Evolutionary conservation across 2,113 vertebrate genomes (phyloP).

Genomic region (Chaetorhynchus papuensis): DNA sequence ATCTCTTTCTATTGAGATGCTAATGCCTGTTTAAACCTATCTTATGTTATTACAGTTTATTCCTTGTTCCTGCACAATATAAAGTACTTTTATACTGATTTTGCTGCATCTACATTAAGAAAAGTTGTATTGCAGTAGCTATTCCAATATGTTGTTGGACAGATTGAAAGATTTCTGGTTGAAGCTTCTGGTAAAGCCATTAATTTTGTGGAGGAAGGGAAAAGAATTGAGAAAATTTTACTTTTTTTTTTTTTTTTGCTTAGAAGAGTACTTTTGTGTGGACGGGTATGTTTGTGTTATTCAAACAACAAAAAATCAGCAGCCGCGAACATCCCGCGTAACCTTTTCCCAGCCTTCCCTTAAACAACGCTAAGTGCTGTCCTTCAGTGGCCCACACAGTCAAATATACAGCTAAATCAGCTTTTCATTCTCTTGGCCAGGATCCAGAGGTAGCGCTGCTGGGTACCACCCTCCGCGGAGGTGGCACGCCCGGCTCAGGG

Average conservation of each 20-base stretch:
- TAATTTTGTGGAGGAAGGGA: neutral
- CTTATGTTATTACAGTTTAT: neutral
- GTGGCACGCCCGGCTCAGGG: fast-evolving
- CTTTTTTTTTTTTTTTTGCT: slow-evolving; percentile 13
- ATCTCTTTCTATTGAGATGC: slow-evolving; percentile 2
- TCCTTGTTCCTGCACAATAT: neutral
- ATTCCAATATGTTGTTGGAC: neutral
- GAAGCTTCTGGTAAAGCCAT: slow-evolving; percentile 9
- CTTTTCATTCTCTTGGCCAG: neutral
- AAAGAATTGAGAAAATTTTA: slow-evolving; percentile 15
- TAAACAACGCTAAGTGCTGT: neutral
- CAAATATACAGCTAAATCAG: slow-evolving; percentile 28
- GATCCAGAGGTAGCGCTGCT: neutral
- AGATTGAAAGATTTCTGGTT: slow-evolving; percentile 29
- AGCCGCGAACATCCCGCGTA: neutral
- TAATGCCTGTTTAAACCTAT: neutral
- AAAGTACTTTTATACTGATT: slow-evolving; percentile 1
- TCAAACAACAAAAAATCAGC: neutral
- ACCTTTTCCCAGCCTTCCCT: neutral
- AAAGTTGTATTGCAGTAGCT: neutral
- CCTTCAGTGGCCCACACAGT: neutral
- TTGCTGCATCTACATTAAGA: neutral
- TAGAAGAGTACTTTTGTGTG: neutral
- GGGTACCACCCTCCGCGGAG: neutral
- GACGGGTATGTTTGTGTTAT: neutral